phyloP scores from a whole-genome alignment of 2,888 invertebrate species.

The Fragum whitleyi region DNA sequence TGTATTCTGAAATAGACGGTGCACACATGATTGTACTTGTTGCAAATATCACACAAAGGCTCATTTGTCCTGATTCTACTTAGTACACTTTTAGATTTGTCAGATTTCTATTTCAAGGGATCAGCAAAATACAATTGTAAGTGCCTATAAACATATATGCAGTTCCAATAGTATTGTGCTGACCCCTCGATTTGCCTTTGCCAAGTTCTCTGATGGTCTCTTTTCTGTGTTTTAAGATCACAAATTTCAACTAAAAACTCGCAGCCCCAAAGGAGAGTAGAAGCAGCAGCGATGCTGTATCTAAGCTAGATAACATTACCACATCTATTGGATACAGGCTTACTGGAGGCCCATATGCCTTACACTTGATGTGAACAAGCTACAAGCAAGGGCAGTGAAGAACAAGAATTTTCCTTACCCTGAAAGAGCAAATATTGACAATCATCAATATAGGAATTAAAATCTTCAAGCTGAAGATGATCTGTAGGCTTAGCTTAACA shows the following conservation, averaged over 20 bases:
- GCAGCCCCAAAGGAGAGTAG: not conserved
- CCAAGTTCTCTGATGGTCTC: not conserved
- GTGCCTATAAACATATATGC: no score
- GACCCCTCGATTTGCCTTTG: no score
- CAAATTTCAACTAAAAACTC: not conserved
- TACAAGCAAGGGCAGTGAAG: conserved; percentile 17
- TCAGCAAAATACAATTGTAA: no score
- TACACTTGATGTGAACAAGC: not conserved
- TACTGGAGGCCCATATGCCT: not conserved
- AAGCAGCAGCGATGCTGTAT: not conserved
- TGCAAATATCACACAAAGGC: no score
- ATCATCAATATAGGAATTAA: not conserved
- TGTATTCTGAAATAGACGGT: no score
- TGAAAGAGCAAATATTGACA: conserved; percentile 41
- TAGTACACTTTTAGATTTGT: no score
- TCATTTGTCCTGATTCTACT: no score
- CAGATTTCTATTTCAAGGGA: no score
- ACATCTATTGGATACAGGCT: conserved; percentile 14
- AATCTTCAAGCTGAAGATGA: no score
- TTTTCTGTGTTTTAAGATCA: not conserved
- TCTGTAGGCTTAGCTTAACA: no score
- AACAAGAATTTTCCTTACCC: conserved; percentile 34
- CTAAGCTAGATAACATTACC: conserved; percentile 23
- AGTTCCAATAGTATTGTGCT: no score
- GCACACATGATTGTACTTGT: no score